Evolutionary conservation across 2,113 vertebrate species (phyloP).

Genomic region (Erinaceus europaeus): DNA sequence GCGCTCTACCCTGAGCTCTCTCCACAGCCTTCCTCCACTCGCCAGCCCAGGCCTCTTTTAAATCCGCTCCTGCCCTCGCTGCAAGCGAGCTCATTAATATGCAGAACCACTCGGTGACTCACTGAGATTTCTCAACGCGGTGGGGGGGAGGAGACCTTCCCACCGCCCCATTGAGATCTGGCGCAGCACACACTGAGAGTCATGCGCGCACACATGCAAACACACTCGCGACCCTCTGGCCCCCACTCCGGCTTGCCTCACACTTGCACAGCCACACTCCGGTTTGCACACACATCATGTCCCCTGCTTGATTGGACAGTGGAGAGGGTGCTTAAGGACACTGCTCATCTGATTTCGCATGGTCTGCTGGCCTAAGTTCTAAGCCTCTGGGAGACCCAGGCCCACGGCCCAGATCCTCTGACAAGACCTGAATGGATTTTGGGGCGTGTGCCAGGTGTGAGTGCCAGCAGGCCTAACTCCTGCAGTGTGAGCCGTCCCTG

Average conservation of each 20-base stretch:
- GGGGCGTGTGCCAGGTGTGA: slow-evolving; percentile 21
- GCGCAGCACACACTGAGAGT: neutral
- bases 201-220: neutral
- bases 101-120: slow-evolving; percentile 90
- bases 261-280: slow-evolving; percentile 24
- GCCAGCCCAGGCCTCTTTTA: slow-evolving; percentile 86
- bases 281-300: neutral
- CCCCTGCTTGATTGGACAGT: neutral
- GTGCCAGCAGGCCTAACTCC: slow-evolving; percentile 10
- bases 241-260: neutral
- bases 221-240: neutral
- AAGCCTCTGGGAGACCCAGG: neutral
- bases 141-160: slow-evolving; percentile 71
- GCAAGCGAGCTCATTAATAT: slow-evolving; percentile 93
- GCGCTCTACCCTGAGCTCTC: slow-evolving; percentile 40
- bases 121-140: slow-evolving; percentile 82
- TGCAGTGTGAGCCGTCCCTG: neutral
- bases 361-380: too few relatives aligned
- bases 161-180: too few relatives aligned
- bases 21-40: slow-evolving; percentile 67
- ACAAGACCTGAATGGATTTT: neutral
- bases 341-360: neutral
- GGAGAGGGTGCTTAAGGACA: neutral
- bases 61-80: slow-evolving; percentile 84
- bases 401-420: neutral